Conservation (phyloP, 2,113 vertebrate species). For the Probosciger aterrimus region DNA sequence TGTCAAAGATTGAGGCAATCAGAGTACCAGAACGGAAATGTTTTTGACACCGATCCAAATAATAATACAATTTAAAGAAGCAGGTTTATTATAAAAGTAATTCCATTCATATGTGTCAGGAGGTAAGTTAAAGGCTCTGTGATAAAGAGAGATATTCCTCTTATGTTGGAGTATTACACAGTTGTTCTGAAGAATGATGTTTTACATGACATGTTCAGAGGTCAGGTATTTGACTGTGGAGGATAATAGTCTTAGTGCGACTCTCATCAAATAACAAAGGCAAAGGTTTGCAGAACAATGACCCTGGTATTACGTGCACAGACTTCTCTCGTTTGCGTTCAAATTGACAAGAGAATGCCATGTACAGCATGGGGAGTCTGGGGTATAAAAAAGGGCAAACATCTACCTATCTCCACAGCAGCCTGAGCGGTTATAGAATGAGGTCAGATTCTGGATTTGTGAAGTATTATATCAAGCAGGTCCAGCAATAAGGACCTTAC, state of each 20-base stretch:
- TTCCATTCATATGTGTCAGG: not conserved
- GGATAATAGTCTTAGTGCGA: not conserved
- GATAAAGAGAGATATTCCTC: not conserved
- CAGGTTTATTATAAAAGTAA: not conserved
- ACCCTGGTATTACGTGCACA: not conserved
- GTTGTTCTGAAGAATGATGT: not conserved
- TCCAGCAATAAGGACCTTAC: not conserved
- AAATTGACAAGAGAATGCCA: not conserved
- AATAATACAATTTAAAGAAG: not conserved
- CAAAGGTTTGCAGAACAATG: not conserved
- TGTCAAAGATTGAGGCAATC: not conserved
- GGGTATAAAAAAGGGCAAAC: not conserved
- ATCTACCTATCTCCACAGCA: not conserved
- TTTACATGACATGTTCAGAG: not conserved
- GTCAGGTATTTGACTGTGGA: not conserved
- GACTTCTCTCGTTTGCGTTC: not conserved
- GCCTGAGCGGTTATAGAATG: not conserved
- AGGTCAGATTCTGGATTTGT: not conserved
- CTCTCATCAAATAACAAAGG: not conserved
- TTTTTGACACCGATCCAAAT: not conserved
- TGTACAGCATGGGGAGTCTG: accelerated
- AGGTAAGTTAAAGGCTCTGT: not conserved
- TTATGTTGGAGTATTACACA: not conserved
- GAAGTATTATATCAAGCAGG: not conserved
- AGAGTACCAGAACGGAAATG: not conserved